Percentiles rank a stretch among this genome's conserved stretches.
Conservation (phyloP, 1,140 invertebrate species). For the Bombus pascuorum region DNA sequence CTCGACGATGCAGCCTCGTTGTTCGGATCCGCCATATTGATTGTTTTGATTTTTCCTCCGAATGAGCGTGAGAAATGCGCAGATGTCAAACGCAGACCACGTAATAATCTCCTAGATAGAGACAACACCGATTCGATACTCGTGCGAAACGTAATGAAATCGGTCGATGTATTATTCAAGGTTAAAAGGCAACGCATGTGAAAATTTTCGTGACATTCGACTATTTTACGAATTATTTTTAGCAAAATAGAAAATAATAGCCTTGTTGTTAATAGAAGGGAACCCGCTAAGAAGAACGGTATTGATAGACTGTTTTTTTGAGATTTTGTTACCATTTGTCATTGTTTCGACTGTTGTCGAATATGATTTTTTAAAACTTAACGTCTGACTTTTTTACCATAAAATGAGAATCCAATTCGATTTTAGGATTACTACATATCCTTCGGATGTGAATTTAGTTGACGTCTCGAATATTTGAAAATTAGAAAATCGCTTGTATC, state of each 20-base stretch:
- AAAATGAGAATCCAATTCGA: background rate
- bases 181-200: background rate
- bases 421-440: background rate
- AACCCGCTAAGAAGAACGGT: background rate
- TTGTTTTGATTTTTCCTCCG: slow-evolving; percentile 79
- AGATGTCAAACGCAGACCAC: slow-evolving; percentile 66
- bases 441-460: background rate
- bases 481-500: background rate
- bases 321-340: background rate
- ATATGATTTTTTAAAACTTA: slow-evolving; percentile 12
- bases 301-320: background rate
- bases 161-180: slow-evolving; percentile 17
- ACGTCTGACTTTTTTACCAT: background rate
- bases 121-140: slow-evolving; percentile 32
- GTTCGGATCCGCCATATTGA: slow-evolving; percentile 80
- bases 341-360: background rate
- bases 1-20: slow-evolving; percentile 83
- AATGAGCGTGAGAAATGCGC: slow-evolving; percentile 62
- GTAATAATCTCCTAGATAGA: slow-evolving; percentile 18
- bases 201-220: background rate
- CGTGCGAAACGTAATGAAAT: slow-evolving; percentile 16
- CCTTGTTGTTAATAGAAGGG: background rate
- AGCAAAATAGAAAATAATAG: background rate
- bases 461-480: background rate
- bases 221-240: background rate